Percentiles rank a stretch among this genome's conserved stretches.
phyloP scores from a whole-genome alignment of 2,888 invertebrate species.

The Tortrix viridana region DNA sequence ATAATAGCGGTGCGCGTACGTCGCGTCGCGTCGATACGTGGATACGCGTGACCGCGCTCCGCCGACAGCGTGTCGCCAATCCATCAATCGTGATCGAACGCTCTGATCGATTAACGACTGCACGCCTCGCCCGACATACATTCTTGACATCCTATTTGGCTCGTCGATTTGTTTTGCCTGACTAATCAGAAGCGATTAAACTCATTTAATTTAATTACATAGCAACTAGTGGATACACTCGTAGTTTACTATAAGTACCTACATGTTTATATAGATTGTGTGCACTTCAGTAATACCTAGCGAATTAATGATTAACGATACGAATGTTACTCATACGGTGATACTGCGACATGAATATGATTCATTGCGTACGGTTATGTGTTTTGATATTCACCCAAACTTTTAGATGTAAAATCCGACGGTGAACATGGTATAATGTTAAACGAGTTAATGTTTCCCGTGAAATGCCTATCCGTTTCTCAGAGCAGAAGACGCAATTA shows the following conservation, averaged over 20 bases:
- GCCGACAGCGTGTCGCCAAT: constrained; percentile 70
- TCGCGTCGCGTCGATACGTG: constrained; percentile 34
- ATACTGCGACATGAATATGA: neutral
- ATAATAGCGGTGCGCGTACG: constrained; percentile 62
- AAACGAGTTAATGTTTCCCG: constrained; percentile 1
- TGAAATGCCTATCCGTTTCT: constrained; percentile 30
- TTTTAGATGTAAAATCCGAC: neutral
- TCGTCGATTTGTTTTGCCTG: constrained; percentile 52
- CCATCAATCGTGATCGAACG: constrained; percentile 77
- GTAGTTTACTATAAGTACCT: neutral
- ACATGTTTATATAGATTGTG: no score
- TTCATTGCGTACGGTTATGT: neutral
- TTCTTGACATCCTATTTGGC: constrained; percentile 59
- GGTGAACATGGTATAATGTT: constrained; percentile 1
- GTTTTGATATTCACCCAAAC: neutral
- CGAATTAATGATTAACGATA: no score
- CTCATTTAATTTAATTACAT: constrained; percentile 30
- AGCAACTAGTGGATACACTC: constrained; percentile 4
- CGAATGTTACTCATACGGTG: no score
- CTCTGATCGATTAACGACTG: constrained; percentile 71
- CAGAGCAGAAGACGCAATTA: constrained; percentile 40
- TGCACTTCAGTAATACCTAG: no score
- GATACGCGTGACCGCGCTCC: constrained; percentile 57
- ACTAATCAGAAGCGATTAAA: constrained; percentile 36
- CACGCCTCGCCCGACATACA: constrained; percentile 59